These are phyloP conservation scores for Danionella dracula DNA, from an alignment of 2,797 vertebrate species.

Conservation along the genomic window DNA sequence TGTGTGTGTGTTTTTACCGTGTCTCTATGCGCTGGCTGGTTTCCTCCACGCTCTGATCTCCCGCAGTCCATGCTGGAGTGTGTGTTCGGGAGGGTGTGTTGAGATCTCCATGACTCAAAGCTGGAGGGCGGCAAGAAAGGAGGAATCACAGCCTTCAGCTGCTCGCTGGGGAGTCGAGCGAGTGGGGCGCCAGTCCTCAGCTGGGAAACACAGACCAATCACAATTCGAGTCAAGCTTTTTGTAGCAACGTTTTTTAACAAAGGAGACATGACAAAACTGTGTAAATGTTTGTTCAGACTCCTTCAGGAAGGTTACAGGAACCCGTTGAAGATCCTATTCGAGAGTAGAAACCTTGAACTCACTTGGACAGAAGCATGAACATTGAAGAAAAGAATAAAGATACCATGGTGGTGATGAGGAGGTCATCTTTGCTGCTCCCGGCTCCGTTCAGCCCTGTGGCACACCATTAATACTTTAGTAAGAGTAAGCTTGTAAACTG, in stretches of 20 bases:
- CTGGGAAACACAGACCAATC: constrained; percentile 51
- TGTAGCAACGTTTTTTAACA: too few species aligned
- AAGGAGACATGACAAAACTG: too few species aligned
- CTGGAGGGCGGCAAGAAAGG: constrained; percentile 93
- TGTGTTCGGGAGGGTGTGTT: too few species aligned
- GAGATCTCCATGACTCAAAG: constrained; percentile 91
- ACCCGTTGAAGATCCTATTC: too few species aligned
- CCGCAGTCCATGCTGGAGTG: constrained; percentile 89
- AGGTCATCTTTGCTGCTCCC: constrained; percentile 81
- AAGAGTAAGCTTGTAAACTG: too few species aligned
- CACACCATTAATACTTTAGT: too few species aligned
- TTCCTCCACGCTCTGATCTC: constrained; percentile 82
- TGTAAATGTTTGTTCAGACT: too few species aligned
- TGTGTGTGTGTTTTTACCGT: constrained; percentile 78
- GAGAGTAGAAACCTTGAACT: too few species aligned
- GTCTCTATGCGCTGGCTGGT: constrained; percentile 56
- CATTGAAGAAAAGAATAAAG: constrained; percentile 1
- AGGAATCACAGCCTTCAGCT: constrained; percentile 95
- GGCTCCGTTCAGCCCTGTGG: constrained; percentile 71
- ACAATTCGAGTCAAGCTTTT: neutral
- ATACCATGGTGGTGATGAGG: constrained; percentile 89
- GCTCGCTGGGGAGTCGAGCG: constrained; percentile 89
- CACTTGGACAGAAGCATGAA: neutral
- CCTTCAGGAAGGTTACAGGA: too few species aligned
- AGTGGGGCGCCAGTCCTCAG: constrained; percentile 86